Evolutionary conservation across 2,888 invertebrate species (phyloP).

Genomic region (Synanthedon tipuliformis): DNA sequence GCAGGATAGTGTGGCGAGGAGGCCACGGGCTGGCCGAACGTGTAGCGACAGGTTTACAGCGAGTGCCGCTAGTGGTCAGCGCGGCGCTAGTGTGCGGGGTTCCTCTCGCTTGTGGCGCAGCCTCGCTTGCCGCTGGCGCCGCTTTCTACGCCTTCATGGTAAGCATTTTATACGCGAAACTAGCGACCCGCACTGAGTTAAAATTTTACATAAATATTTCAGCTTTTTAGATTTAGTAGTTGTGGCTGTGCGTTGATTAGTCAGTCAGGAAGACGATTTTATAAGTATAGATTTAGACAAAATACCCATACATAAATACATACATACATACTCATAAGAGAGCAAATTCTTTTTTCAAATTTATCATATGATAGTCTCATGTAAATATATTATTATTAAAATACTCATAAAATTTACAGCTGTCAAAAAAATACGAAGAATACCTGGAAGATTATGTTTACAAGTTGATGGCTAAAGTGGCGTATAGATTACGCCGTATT

Average conservation of each 20-base stretch:
- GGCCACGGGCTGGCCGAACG: slow-evolving; percentile 69
- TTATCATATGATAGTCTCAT: too few relatives aligned
- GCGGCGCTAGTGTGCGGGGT: slow-evolving; percentile 73
- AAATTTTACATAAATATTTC: too few relatives aligned
- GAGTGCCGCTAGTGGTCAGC: slow-evolving; percentile 77
- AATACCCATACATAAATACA: too few relatives aligned
- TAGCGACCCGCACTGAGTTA: too few relatives aligned
- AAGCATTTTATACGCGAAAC: slow-evolving; percentile 9
- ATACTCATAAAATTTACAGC: slow-evolving; percentile 42
- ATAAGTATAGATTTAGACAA: too few relatives aligned
- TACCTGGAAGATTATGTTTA: slow-evolving; percentile 75
- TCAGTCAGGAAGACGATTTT: too few relatives aligned
- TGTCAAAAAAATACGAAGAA: slow-evolving; percentile 82
- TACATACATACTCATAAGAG: too few relatives aligned
- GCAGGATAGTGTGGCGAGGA: slow-evolving; percentile 52
- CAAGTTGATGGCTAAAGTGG: slow-evolving; percentile 51
- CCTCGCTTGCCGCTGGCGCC: slow-evolving; percentile 75
- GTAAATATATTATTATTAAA: neutral
- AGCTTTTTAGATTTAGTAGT: too few relatives aligned
- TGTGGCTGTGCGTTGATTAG: too few relatives aligned
- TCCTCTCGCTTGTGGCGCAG: slow-evolving; percentile 78
- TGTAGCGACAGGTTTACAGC: slow-evolving; percentile 74
- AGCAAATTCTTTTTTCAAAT: too few relatives aligned
- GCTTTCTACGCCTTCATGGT: slow-evolving; percentile 79
- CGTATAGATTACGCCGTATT: slow-evolving; percentile 32